Evolutionary conservation across 2,113 vertebrate genomes (phyloP).

Genomic region (Oreocharis arfaki): DNA sequence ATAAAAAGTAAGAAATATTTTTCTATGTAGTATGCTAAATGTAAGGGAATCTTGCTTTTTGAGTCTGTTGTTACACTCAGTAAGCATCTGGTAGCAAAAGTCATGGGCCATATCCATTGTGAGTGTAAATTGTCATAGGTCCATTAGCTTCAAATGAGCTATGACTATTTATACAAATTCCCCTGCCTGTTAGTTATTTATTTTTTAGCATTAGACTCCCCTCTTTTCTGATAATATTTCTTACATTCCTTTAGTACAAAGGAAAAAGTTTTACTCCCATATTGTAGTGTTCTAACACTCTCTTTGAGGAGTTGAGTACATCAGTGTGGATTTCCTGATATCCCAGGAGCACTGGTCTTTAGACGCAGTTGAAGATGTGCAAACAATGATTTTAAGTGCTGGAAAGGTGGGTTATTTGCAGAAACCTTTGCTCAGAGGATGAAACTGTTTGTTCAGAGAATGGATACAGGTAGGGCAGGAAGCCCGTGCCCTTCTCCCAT

Average conservation of each 20-base stretch:
- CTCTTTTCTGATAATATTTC: not conserved
- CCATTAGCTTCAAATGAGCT: conserved; percentile 37
- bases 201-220: not conserved
- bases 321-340: not conserved
- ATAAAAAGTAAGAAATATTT: not conserved
- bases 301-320: not conserved
- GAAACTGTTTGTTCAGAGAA: not conserved
- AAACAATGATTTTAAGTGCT: not conserved
- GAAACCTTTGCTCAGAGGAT: not conserved
- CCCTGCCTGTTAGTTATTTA: not conserved
- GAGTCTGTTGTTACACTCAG: not conserved
- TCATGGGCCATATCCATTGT: not conserved
- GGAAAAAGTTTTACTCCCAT: not conserved
- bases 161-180: conserved; percentile 32
- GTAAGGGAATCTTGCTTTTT: not conserved
- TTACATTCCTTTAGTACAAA: not conserved
- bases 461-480: not conserved
- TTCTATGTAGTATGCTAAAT: not conserved
- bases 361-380: not conserved
- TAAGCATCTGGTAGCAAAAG: not conserved
- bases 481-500: rapidly evolving
- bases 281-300: not conserved
- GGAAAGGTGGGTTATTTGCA: not conserved
- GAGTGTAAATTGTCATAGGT: conserved; percentile 33
- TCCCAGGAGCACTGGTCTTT: not conserved